Evolutionary conservation across 2,888 invertebrate species (phyloP), one percentile per base, ranked within the genome.

Genomic region (Smittia sp.): DNA sequence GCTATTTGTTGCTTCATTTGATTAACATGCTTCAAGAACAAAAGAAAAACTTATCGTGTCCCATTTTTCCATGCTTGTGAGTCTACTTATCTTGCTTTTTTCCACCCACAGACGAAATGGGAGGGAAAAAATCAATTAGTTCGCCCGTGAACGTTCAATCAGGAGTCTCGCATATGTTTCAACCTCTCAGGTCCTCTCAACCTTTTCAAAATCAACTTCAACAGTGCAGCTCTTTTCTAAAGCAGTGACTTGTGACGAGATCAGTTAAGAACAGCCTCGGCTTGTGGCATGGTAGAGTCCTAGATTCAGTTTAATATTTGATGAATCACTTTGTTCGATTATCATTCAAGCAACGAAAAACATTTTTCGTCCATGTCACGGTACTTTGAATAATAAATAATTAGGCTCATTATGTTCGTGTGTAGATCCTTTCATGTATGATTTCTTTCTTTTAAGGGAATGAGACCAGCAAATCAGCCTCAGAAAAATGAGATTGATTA

Each of bases 291-390:
- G n/a, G n/a, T n/a, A n/a, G n/a, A n/a, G 46, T 15, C 46, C 2
- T 46, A 46, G 63, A 63, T 27, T 63, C 13, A 15, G 15, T 13
- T 63, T 13, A 63, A 66, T 66, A 66, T 66, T 66, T 66, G 32
- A 66, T 38, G 32, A 32, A 32, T 32, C 66, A 66, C 66, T 66
- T 66, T 66, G 66, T 63, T 63, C 63, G 27, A 63, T 63, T 63
- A 63, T 27, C 27, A 24, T 63, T 63, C 15, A 18, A 27, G 24
- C 15, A 9, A 63, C 6, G 63, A 46, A 3, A 46, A 46, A 46
- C 15, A 46, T n/a, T 46, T 46, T 46, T 15, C 15, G 24, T 63
- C 11, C 63, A 18, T 63, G 63, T 63, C 63, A 63, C 63, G 63
- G 63, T n/a, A 27, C 7, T 63, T 63, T 63, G 63, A 63, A 22